Conservation (phyloP, 2,113 vertebrate species). For the Hyla sarda region DNA sequence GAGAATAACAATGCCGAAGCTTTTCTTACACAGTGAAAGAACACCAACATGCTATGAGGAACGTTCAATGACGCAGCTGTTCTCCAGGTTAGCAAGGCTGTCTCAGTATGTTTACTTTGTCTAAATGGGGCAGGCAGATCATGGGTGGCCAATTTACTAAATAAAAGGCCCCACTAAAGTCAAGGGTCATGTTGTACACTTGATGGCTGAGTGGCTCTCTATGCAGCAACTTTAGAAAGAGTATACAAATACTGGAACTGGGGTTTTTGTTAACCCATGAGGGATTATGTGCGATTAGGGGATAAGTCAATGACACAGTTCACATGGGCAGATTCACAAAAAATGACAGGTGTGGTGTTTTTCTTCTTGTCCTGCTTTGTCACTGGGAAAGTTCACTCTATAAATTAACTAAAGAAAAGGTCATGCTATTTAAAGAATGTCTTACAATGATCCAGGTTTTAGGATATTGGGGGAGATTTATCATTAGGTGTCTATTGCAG, state of each 20-base stretch:
- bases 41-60: too few species aligned
- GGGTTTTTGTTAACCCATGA: not conserved
- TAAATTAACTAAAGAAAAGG: not conserved
- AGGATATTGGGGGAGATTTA: too few species aligned
- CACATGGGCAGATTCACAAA: not conserved
- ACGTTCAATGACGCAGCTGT: not conserved
- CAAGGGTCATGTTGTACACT: slow-evolving; percentile 24
- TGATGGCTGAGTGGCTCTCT: slow-evolving; percentile 12
- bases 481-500: too few species aligned
- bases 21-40: not conserved
- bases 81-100: not conserved
- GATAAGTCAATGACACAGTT: not conserved
- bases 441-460: not conserved
- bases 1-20: not conserved
- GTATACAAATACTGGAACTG: not conserved
- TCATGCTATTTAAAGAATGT: not conserved
- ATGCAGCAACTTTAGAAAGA: not conserved
- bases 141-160: slow-evolving; percentile 41
- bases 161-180: slow-evolving; percentile 11
- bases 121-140: slow-evolving; percentile 14
- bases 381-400: not conserved
- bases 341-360: not conserved
- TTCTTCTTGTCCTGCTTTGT: not conserved
- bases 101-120: slow-evolving; percentile 8
- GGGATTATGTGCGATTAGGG: not conserved